These are phyloP conservation scores for Scleropages formosus DNA, from an alignment of 2,797 vertebrate species.

Conservation along the genomic window DNA sequence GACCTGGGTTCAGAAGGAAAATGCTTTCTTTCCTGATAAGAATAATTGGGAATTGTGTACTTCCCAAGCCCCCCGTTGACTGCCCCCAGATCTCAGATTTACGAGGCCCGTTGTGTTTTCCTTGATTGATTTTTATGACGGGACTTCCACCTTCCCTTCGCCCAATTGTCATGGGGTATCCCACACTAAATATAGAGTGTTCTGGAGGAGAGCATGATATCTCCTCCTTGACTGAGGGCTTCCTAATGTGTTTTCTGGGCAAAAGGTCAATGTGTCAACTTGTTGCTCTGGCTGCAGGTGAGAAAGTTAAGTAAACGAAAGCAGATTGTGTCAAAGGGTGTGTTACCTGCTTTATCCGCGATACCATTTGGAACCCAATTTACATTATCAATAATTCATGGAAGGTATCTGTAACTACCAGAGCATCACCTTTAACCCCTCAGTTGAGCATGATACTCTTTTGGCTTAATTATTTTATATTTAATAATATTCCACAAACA, in stretches of 20 bases:
- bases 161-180: constrained; percentile 55
- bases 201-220: constrained; percentile 39
- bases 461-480: no score
- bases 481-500: no score
- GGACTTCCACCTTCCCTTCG: constrained; percentile 65
- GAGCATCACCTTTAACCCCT: no score
- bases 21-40: constrained; percentile 67
- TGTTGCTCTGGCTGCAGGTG: constrained; percentile 29
- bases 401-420: no score
- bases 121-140: constrained; percentile 75
- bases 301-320: background rate
- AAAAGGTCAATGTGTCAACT: constrained; percentile 45
- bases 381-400: background rate
- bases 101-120: constrained; percentile 57
- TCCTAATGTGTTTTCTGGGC: constrained; percentile 52
- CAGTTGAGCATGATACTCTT: no score
- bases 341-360: no score
- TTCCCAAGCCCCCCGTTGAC: constrained; percentile 76
- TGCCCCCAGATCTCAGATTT: constrained; percentile 67
- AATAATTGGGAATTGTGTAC: constrained; percentile 74
- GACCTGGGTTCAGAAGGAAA: constrained; percentile 63
- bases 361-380: background rate
- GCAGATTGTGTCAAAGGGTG: background rate
- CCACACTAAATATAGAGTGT: constrained; percentile 52
- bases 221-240: constrained; percentile 33